Conservation (phyloP, 2,113 vertebrate species). For the Heteronetta atricapilla region DNA sequence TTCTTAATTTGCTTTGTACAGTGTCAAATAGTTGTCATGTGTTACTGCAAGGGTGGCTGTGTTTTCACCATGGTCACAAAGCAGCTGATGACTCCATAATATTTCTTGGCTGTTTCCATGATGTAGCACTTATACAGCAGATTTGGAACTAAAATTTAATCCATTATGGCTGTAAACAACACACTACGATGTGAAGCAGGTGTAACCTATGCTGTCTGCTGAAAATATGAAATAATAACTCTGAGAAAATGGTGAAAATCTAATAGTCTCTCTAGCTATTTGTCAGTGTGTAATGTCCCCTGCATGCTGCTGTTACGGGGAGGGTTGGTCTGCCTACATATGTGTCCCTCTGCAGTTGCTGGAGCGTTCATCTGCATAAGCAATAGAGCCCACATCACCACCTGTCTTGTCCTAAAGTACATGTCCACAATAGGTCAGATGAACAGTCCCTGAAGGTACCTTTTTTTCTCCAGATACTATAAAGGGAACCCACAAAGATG, state of each 20-base stretch:
- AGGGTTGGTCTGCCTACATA: neutral
- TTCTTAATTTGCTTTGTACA: neutral
- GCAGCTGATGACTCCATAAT: slow-evolving; percentile 4
- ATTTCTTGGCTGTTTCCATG: slow-evolving; percentile 19
- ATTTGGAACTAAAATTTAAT: slow-evolving; percentile 60
- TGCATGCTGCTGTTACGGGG: neutral
- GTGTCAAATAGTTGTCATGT: neutral
- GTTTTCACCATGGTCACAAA: neutral
- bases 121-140: slow-evolving; percentile 18
- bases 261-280: neutral
- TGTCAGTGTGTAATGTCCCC: slow-evolving; percentile 20
- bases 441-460: neutral
- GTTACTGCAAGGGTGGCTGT: neutral
- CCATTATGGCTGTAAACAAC: slow-evolving; percentile 49
- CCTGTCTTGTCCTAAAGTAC: neutral
- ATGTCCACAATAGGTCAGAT: neutral
- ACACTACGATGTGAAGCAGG: slow-evolving; percentile 48
- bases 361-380: neutral
- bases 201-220: slow-evolving; percentile 47
- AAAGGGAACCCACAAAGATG: neutral
- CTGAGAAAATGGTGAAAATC: slow-evolving; percentile 13
- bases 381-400: neutral
- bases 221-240: slow-evolving; percentile 59
- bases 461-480: neutral
- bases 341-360: neutral